Conservation (phyloP, 2,797 vertebrate species). For the Poecilia velifera region DNA sequence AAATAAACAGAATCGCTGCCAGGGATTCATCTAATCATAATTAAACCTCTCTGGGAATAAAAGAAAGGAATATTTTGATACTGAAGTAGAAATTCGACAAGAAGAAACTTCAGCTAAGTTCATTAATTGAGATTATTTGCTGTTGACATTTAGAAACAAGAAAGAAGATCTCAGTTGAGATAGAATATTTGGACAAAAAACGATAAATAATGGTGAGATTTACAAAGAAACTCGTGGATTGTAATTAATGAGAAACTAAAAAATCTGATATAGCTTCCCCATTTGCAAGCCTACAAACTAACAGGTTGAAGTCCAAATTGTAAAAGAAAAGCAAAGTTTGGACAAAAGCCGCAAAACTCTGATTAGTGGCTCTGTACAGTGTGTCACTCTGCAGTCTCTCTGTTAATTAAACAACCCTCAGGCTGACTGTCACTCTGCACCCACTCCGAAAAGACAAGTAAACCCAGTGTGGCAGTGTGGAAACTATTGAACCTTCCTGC, state of each 20-base stretch:
- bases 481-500: constrained; percentile 38
- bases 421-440: constrained; percentile 14
- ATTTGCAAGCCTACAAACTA: not conserved
- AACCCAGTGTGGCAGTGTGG: constrained; percentile 29
- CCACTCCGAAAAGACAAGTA: constrained; percentile 15
- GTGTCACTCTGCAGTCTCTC: not conserved
- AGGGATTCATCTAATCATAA: not conserved
- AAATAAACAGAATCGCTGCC: not conserved
- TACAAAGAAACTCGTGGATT: not conserved
- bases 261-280: not conserved
- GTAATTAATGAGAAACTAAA: not conserved
- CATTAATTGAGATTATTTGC: not conserved
- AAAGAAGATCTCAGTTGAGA: not conserved
- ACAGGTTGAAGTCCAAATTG: not conserved
- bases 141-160: not conserved
- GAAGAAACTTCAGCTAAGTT: not conserved
- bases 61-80: not conserved
- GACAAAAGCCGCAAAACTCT: not conserved
- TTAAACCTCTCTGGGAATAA: not conserved
- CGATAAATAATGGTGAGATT: not conserved
- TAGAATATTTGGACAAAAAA: not conserved
- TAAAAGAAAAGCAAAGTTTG: not conserved
- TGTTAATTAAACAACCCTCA: constrained; percentile 1
- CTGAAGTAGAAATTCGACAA: not conserved
- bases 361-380: not conserved